These are phyloP conservation scores for Pyrocoelia pectoralis DNA, from an alignment of 2,888 invertebrate species.

Conservation along the genomic window DNA sequence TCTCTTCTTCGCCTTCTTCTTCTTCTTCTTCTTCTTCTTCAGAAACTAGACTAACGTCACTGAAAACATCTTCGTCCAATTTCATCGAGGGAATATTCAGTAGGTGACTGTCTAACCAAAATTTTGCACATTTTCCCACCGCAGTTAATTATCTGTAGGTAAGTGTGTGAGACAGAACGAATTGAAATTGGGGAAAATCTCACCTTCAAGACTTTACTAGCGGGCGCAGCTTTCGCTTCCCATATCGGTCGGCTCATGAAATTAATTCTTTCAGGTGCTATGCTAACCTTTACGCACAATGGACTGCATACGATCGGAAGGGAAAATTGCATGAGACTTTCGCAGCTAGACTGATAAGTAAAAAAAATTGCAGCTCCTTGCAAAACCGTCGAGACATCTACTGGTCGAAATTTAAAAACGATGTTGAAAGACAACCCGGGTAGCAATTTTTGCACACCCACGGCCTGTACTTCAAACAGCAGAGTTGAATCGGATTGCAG, in stretches of 20 bases:
- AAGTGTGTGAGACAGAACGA: too few species aligned
- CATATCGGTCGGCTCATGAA: conserved; percentile 31
- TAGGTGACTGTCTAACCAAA: too few species aligned
- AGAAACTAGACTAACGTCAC: too few species aligned
- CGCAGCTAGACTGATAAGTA: conserved; percentile 22
- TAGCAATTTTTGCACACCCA: conserved; percentile 30
- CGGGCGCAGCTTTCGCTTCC: conserved; percentile 13
- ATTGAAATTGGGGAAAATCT: too few species aligned
- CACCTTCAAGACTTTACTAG: too few species aligned
- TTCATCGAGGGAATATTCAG: too few species aligned
- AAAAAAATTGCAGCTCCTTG: conserved; percentile 37
- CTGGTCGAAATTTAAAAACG: conserved; percentile 34
- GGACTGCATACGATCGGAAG: conserved; percentile 37
- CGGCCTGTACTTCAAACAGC: conserved; percentile 20
- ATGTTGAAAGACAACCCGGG: conserved; percentile 37
- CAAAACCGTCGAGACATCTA: background rate
- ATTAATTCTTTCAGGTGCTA: conserved; percentile 23
- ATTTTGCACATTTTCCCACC: background rate
- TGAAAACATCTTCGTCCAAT: too few species aligned
- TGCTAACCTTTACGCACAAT: conserved; percentile 1
- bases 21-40: too few species aligned
- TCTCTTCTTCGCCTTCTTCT: too few species aligned
- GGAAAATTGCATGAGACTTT: conserved; percentile 20
- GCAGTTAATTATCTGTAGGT: too few species aligned
- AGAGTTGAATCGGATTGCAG: conserved; percentile 21